Base-by-base conservation (phyloP, 2,888 invertebrate genomes). In the Carterocephalus palaemon region DNA sequence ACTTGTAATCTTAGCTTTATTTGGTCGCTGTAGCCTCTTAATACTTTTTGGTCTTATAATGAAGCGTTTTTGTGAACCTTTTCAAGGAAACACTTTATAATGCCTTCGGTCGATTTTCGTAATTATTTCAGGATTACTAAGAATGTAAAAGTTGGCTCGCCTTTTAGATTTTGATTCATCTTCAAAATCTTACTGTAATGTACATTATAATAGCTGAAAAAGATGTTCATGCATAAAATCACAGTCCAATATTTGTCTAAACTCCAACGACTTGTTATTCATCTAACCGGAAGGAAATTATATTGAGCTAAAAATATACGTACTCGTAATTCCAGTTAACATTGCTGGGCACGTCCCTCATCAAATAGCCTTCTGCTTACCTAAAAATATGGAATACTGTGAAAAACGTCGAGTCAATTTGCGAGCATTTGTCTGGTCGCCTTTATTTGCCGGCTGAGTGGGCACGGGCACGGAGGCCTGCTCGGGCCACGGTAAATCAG, bases 1-100 rank as follows among this genome's bases (percentile, higher is more conserved):
- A 85, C 85, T 84, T 85, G 84, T 85, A 84, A 86, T 85, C 86
- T 86, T 80, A 81, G 83, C 82, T 84, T 85, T 85, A 83, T 83
- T 83, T 78, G 78, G 74, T 65, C 80, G 71, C 74, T 81, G 75
- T 80, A 77, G 64, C 68, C 69, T 73, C 77, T 79, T 83, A 84
- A 83, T 81, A 64, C 75, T 73, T 69, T 65, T 70, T 67, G 75
- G 71, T 67, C 70, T 65, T 54, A 75, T 82, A 80, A 83, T 81
- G 75, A 84, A 79, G 69, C 64, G 65, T 77, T 75, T 81, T 79
- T 78, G 70, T 68, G 64, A 66, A 62, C 67, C 68, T 67, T 69
- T 70, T 70, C 67, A 73, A 68, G 72, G 76, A 31, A 40, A 31
- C 31, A 31, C n/a, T 40, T 31, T 31, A 40, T 22, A 40, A 13